Evolutionary conservation across 1,140 invertebrate species (phyloP), one percentile per base, ranked within the genome.

Genomic region (Venustaconcha ellipsiformis): DNA sequence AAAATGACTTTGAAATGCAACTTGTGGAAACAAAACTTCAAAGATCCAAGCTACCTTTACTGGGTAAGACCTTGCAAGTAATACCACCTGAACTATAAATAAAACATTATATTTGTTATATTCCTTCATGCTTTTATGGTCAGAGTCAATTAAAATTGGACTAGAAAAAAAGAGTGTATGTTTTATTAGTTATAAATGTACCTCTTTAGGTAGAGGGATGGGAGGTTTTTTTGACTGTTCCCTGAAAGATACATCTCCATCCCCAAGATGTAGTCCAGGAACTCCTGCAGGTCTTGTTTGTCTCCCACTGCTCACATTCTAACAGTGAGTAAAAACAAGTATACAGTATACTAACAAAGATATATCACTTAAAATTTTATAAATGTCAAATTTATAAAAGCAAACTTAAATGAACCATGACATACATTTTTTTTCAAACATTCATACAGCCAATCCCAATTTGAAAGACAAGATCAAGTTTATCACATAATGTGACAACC

Each of bases 191-290:
- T 64, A 23, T 17, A 56, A 59, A 11, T 37, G 15, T 76, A 80
- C 79, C 76, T 80, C 30, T 70, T 78, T 74, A 23, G 62, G 75
- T 71, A 57, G 76, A 23, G 73, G 65, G 66, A 67, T 65, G 55
- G 69, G 72, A 17, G 57, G 72, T 78, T 81, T 81, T 26, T 72
- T 59, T n/a, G 56, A 66, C 26, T 30, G 56, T 11, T 57, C 68
- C 26, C 57, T 26, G 64, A 23, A 30, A 66, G 75, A 70, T 69
- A 75, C 68, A n/a, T 78, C 74, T 30, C 62, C 58, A 57, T 73
- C 65, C 14, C 58, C 78, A 30, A 84, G 74, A 11, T 64, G 37
- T 17, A 84, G 74, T 11, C 74, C 81, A 64, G 83, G 83, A 8
- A 83, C 79, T 23, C 77, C 78, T 37, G 73, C 69, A 23, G 80